Evolutionary conservation across 2,113 vertebrate genomes (phyloP), one percentile per base, ranked within the genome.

Genomic region (Cinclus mexicanus): DNA sequence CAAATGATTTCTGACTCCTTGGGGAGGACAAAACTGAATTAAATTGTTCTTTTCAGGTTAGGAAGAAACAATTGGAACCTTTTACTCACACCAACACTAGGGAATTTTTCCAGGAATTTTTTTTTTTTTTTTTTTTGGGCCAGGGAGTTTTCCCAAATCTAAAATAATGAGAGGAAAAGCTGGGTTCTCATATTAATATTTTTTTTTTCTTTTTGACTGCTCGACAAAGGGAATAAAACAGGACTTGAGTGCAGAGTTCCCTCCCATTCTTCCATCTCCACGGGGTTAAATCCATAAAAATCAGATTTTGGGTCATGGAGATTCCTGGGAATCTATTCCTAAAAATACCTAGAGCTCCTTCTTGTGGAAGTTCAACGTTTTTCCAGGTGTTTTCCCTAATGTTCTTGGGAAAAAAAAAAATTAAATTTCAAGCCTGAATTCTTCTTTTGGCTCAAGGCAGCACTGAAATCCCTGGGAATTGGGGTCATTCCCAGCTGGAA

Each of bases 11-110:
- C 90, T 68, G 84, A 89, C 42, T 89, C 91, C 94, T 77, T 35
- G 19, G 28, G 78, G n/a, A 31, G 7, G 74, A 96, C 91, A 93
- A 95, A 95, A 96, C 60, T 53, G 87, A 94, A 93, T 67, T 24
- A 85, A 97, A 96, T 80, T 39, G 33, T 93, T 95, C 42, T 94
- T 53, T 41, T 82, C 4, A 74, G 83, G 15, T 83, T 14, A 93
- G 86, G 14, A 90, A 97, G 56, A 95, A 94, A 96, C 77, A 57
- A 64, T 93, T 96, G 95, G 96, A 97, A 97, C 94, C 95, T 98
- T 97, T 97, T 97, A 97, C 97, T 98, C 97, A 97, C 97, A 98
- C 94, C 96, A 96, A 98, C 91, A 97, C 94, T 94, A 97, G 80
- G 37, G 96, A 96, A 97, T 96, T 97, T 98, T 97, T 94, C 97